phyloP scores from a whole-genome alignment of 2,888 invertebrate species.

The Lymantria monacha region DNA sequence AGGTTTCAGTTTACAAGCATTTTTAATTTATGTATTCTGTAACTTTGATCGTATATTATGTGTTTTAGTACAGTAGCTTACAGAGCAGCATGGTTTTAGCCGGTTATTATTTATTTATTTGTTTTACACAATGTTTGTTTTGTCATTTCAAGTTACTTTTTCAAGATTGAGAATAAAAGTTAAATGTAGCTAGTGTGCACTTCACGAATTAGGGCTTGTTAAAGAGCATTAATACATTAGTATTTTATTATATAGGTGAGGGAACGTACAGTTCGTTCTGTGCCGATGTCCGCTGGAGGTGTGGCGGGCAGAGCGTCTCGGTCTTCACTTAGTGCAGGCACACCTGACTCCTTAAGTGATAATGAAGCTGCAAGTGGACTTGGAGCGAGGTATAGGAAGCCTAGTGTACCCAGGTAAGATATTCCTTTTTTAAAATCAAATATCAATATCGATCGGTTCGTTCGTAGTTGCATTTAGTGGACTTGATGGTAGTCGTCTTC shows the following conservation, averaged over 20 bases:
- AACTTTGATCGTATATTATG: conserved; percentile 40
- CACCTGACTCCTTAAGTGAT: conserved; percentile 94
- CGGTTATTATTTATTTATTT: conserved; percentile 13
- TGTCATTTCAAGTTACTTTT: conserved; percentile 14
- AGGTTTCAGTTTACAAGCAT: conserved; percentile 42
- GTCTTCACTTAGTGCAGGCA: conserved; percentile 91
- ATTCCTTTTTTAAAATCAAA: too few relatives aligned
- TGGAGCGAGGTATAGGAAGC: conserved; percentile 86
- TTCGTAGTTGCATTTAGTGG: too few relatives aligned
- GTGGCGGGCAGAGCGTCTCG: conserved; percentile 85
- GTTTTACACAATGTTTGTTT: conserved; percentile 20
- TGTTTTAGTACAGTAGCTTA: conserved; percentile 47
- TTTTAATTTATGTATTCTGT: conserved; percentile 49
- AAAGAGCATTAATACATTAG: conserved; percentile 4
- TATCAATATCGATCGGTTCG: background rate
- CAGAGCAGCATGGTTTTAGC: conserved; percentile 60
- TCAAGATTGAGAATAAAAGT: conserved; percentile 11
- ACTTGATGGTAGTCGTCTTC: background rate
- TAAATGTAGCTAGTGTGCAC: conserved; percentile 6
- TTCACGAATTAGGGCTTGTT: background rate
- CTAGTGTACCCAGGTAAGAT: conserved; percentile 80
- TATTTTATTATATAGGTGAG: conserved; percentile 85
- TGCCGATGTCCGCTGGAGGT: conserved; percentile 89
- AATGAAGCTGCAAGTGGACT: conserved; percentile 91
- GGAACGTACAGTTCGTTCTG: conserved; percentile 94